Base-by-base conservation (phyloP, 2,888 invertebrate genomes). In the Amblyjoppa proteus region DNA sequence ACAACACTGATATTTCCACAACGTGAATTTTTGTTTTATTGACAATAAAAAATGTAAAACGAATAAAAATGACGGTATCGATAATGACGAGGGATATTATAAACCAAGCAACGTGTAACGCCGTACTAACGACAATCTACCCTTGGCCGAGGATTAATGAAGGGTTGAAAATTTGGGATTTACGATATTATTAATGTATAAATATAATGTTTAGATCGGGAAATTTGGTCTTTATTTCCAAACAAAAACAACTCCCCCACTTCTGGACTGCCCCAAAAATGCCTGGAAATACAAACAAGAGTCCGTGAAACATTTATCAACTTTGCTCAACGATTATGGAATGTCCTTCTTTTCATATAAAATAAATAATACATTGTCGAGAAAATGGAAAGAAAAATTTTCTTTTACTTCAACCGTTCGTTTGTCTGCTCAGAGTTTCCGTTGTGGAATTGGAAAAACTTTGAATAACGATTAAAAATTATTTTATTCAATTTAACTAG, bases 231-330 rank as follows among this genome's bases (percentile, higher is more conserved):
- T 94, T 93, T 93, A 94, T 92, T 49, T 64, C 73, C 73, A 73
- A 34, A 74, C 56, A 83, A 85, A 71, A 78, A 93, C 93, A 93
- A 92, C 92, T 90, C 90, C 90, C 90, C 89, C 90, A 91, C 90
- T 89, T 91, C 90, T 93, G 92, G 91, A 90, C 92, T 90, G 91
- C 90, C 92, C 51, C 45, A 91, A 92, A 93, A 92, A 91, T 92
- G 91, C 93, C 94, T 94, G 93, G 88, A 94, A 94, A 94, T 94
- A 94, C 91, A 91, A 91, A 93, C 87, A 89, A 89, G 87, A 87
- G 77, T 49, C 89, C 88, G 90, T 90, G 85, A 92, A 90, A 88
- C 70, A 58, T 28, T 53, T 70, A 4, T 58, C 53, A 25, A 16
- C 51, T 76, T 41, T 56, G 28, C 56, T 49, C 64, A 74, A 56